Evolutionary conservation across 1,140 invertebrate genomes (phyloP).

Genomic region (Drosophila pectinifera): DNA sequence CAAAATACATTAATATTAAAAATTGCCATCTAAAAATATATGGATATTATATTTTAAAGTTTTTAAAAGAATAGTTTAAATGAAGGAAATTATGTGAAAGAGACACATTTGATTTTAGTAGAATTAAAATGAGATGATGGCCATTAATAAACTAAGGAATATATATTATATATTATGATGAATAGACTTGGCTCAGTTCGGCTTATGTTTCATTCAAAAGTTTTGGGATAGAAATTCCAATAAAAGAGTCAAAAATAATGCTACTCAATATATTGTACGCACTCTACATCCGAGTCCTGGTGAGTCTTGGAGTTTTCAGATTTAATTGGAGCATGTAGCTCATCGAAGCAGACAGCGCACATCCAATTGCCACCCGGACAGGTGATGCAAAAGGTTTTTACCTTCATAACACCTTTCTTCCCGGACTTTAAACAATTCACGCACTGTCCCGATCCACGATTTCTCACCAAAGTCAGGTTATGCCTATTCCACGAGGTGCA

Average conservation of each 20-base stretch:
- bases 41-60: neutral
- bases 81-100: neutral
- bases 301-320: neutral
- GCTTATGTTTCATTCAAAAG: too few relatives aligned
- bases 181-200: too few relatives aligned
- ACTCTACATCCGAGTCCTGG: neutral
- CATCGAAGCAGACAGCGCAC: constrained; percentile 8
- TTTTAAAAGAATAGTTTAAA: neutral
- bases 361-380: constrained; percentile 15
- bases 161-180: too few relatives aligned
- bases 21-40: neutral
- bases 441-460: neutral
- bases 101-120: neutral
- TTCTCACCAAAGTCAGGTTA: constrained; percentile 11
- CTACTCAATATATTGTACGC: neutral
- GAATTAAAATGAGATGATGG: too few relatives aligned
- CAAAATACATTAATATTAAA: neutral
- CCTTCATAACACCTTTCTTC: neutral
- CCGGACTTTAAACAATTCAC: constrained; percentile 9
- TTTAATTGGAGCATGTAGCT: constrained; percentile 1
- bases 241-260: neutral
- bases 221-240: too few relatives aligned
- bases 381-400: constrained; percentile 9
- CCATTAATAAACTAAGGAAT: too few relatives aligned
- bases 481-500: constrained; percentile 5